Base-by-base conservation (phyloP, 1,140 invertebrate genomes). In the Polyergus mexicanus region DNA sequence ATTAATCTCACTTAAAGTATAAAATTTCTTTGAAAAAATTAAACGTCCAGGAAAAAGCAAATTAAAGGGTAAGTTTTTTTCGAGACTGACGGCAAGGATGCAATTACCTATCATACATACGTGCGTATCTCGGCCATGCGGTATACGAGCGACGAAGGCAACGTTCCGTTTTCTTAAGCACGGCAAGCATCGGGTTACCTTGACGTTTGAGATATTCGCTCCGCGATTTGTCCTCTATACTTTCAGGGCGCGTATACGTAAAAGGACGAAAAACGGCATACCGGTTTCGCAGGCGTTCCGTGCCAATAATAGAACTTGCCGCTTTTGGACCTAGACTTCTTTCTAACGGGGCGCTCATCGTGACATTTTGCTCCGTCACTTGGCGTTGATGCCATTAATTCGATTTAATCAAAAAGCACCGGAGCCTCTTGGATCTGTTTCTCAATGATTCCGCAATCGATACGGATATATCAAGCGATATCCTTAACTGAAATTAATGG, bases 261-360 rank as follows among this genome's bases (percentile, higher is more conserved):
- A 90, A 89, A 86, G 89, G 86, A 88, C 77, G 85, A 89, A 91
- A 91, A 91, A 88, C 62, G 28, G 3, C 75, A 47, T 88, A 89
- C 88, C 90, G 90, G 88, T 91, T 91, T 91, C 63, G 41, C 66
- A 38, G 68, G 62, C 60, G 75, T 8, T 54, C n/a, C 32, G 32
- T 44, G 81, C 85, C 86, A 88, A 92, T 92, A 92, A 92, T 92
- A 92, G 91, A 92, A 88, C 65, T 69, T 62, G 65, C 91, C 91
- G 72, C 62, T 92, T 92, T 90, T 92, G 91, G 91, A 74, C 54
- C 66, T 72, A 54, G 62, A 87, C 38, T 89, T 75, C 32, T 51
- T 51, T 68, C 78, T 88, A 90, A 87, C 75, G 68, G 86, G 1
- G 71, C 69, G 65, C 65, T 54, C 41, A 25, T 58, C 62, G 62